Conservation (phyloP, 2,113 vertebrate genomes). For the Austrofundulus limnaeus region DNA sequence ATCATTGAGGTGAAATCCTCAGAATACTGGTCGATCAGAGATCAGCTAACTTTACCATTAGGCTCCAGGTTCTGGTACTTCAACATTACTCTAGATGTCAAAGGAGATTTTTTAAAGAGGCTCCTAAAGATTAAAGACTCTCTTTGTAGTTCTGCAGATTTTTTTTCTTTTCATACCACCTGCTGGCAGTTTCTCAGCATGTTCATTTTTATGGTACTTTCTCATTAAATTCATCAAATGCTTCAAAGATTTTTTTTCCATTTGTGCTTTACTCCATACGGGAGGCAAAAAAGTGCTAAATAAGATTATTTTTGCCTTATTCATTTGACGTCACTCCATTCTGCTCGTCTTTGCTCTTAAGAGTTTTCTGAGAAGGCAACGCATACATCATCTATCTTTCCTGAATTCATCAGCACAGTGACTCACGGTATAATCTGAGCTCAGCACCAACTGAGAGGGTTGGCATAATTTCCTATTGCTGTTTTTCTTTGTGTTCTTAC, state of each 20-base stretch:
- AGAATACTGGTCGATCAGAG: conserved; percentile 24
- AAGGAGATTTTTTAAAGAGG: conserved; percentile 34
- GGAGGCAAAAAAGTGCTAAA: conserved; percentile 21
- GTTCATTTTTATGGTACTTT: conserved; percentile 30
- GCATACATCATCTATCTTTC: conserved; percentile 25
- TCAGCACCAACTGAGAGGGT: neutral
- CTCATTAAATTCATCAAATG: conserved; percentile 62
- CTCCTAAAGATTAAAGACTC: conserved; percentile 56
- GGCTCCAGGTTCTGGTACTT: conserved; percentile 22
- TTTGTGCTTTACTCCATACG: conserved; percentile 41
- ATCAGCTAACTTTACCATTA: conserved; percentile 30
- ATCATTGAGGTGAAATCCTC: conserved; percentile 1
- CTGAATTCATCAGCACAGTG: conserved; percentile 22
- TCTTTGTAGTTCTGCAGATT: conserved; percentile 42
- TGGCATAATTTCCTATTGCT: conserved; percentile 6
- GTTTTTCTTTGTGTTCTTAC: neutral
- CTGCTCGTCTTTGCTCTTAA: neutral
- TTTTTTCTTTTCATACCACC: conserved; percentile 41
- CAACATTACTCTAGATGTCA: conserved; percentile 51
- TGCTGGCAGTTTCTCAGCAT: conserved; percentile 44
- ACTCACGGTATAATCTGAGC: neutral
- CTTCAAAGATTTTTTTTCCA: conserved; percentile 47
- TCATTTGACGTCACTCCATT: conserved; percentile 36
- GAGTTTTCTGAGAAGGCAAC: conserved; percentile 49
- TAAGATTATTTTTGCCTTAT: conserved; percentile 20